Conservation (phyloP, 2,113 vertebrate species). For the Otolemur garnettii region DNA sequence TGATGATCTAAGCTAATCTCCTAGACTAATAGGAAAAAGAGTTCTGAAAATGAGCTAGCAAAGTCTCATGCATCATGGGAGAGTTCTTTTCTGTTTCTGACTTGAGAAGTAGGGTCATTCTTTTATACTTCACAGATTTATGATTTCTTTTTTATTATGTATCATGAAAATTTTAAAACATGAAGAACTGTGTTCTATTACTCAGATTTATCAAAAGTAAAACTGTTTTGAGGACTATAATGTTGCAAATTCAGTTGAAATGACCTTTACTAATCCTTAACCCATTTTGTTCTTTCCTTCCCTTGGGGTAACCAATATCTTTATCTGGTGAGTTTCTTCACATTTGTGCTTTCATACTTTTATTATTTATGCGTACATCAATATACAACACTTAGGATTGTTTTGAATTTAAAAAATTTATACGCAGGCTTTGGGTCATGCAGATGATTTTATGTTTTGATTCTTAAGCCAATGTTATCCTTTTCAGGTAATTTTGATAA, state of each 20-base stretch:
- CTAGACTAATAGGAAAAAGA: background rate
- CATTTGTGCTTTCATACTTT: background rate
- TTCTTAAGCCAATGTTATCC: background rate
- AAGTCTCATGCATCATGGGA: background rate
- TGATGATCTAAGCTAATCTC: background rate
- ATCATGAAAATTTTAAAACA: constrained; percentile 76
- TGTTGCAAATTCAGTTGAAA: constrained; percentile 25
- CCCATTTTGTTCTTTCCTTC: background rate
- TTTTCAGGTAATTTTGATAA: background rate
- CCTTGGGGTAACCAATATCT: background rate
- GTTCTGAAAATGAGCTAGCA: background rate
- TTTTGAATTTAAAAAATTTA: background rate
- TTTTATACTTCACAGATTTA: constrained; percentile 69
- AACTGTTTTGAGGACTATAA: constrained; percentile 53
- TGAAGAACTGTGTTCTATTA: constrained; percentile 42
- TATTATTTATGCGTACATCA: background rate
- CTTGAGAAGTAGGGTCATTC: constrained; percentile 56
- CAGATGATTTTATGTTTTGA: background rate
- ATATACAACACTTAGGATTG: background rate
- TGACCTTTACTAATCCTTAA: background rate
- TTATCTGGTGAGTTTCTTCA: background rate
- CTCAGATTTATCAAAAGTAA: constrained; percentile 71
- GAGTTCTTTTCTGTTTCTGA: constrained; percentile 20
- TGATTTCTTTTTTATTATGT: constrained; percentile 67
- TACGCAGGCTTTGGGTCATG: background rate